These are phyloP conservation scores for Eptesicus fuscus DNA, from an alignment of 2,113 vertebrate genomes.

Conservation along the genomic window DNA sequence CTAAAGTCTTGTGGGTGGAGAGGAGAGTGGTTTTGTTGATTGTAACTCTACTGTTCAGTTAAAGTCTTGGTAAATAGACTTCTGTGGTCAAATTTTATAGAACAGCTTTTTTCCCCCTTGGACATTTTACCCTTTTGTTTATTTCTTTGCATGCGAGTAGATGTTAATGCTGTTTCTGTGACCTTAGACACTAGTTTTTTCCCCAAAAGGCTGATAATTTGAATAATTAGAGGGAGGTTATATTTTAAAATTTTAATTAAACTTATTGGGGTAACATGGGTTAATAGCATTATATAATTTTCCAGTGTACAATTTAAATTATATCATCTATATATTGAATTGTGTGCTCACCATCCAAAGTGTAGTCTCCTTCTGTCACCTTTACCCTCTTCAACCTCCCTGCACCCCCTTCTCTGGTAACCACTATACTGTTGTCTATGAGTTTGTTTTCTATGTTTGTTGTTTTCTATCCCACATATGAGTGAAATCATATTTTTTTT, in stretches of 20 bases:
- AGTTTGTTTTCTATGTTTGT: not conserved
- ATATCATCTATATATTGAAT: not conserved
- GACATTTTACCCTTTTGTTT: not conserved
- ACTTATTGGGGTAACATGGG: not conserved
- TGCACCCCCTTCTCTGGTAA: not conserved
- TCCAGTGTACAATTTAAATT: not conserved
- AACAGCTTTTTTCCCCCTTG: not conserved
- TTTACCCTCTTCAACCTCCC: not conserved
- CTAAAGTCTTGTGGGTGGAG: not conserved
- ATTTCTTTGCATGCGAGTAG: not conserved
- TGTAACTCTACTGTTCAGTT: not conserved
- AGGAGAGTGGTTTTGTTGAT: not conserved
- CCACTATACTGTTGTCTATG: not conserved
- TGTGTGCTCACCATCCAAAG: not conserved
- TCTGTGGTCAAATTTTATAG: not conserved
- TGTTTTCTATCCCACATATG: not conserved
- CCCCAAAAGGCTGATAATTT: constrained; percentile 16
- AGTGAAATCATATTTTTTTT: not conserved
- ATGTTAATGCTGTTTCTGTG: constrained; percentile 14
- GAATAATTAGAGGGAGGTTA: not conserved
- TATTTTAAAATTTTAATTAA: not conserved
- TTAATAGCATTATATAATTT: not conserved
- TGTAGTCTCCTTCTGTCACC: not conserved
- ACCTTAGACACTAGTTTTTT: not conserved
- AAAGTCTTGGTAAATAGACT: constrained; percentile 3